phyloP scores from a whole-genome alignment of 2,888 invertebrate species.

The Platycnemis pennipes region DNA sequence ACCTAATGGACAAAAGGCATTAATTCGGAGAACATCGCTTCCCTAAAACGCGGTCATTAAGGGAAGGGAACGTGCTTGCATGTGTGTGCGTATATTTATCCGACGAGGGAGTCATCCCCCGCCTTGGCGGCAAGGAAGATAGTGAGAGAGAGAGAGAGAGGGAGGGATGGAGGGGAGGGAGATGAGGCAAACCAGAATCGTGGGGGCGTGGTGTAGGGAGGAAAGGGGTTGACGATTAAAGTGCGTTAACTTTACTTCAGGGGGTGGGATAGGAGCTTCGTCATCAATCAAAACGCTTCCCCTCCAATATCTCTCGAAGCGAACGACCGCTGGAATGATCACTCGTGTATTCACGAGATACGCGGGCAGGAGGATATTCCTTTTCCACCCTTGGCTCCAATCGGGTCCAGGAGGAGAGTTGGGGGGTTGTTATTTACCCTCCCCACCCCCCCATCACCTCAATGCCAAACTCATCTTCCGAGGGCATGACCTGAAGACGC shows the following conservation, averaged over 20 bases:
- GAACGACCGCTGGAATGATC: not conserved
- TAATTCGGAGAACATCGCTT: slow-evolving; percentile 4
- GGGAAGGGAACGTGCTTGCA: not conserved
- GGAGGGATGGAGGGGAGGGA: not conserved
- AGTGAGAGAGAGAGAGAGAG: not conserved
- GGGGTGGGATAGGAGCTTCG: not conserved
- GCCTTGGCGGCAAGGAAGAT: no score
- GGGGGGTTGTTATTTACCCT: no score
- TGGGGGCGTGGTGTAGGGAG: not conserved
- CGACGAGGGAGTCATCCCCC: slow-evolving; percentile 15
- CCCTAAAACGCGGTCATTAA: slow-evolving; percentile 53
- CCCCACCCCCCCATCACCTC: no score
- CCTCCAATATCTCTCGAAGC: not conserved
- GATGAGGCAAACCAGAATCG: not conserved
- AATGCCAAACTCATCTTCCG: no score
- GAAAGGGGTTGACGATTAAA: slow-evolving; percentile 8
- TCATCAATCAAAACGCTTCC: slow-evolving; percentile 47
- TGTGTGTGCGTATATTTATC: not conserved
- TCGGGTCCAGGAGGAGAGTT: no score
- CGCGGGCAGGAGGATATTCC: not conserved
- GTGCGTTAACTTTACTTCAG: slow-evolving; percentile 37
- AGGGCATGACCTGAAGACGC: no score
- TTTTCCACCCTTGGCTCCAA: no score
- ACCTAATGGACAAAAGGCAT: slow-evolving; percentile 45
- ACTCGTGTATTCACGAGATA: not conserved